Base-by-base conservation (phyloP, 2,888 invertebrate species). In the Laspeyria flexula region DNA sequence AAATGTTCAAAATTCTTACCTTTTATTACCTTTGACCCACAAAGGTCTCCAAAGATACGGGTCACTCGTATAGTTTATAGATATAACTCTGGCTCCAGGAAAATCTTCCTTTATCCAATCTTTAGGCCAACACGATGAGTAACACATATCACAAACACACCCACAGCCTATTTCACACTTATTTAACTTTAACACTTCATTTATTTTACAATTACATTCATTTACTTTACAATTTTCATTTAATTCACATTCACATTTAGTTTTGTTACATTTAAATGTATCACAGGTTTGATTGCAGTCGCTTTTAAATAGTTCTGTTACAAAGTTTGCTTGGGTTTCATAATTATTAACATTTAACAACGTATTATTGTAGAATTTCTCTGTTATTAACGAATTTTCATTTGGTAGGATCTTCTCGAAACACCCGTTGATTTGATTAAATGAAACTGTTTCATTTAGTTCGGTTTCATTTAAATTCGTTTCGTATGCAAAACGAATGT, bases 101-200 rank as follows among this genome's bases (percentile, higher is more conserved):
- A 95, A 95, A 77, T 98, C 97, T 30, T 93, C 77, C 0, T 96
- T 95, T 16, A 98, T 83, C 98, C 98, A 98, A 79, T 98, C 97
- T 53, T 94, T 92, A 0, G 97, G 97, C 97, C 97, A 97, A 74
- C 97, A 97, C 9, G 86, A 81, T 0, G 95, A 94, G 70, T 94
- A 95, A 44, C 92, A 93, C 2, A 86, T 76, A 21, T 87, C 88
- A 41, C 91, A 91, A 0, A 84, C 55, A 46, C 92, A 92, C 0
- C 91, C 91, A 30, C 91, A 91, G 0, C 91, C 92, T 0, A 76
- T 60, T 23, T 79, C 77, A 35, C 90, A 90, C 30, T 62, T 35
- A 3, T 27, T 48, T 65, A 59, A 79, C 79, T 59, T 73, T 15
- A 21, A 6, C 39, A 34, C 34, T 70, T 53, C 81, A 81, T 64